Evolutionary conservation across 2,113 vertebrate species (phyloP), one percentile per base, ranked within the genome.

Genomic region (Patagioenas fasciata): DNA sequence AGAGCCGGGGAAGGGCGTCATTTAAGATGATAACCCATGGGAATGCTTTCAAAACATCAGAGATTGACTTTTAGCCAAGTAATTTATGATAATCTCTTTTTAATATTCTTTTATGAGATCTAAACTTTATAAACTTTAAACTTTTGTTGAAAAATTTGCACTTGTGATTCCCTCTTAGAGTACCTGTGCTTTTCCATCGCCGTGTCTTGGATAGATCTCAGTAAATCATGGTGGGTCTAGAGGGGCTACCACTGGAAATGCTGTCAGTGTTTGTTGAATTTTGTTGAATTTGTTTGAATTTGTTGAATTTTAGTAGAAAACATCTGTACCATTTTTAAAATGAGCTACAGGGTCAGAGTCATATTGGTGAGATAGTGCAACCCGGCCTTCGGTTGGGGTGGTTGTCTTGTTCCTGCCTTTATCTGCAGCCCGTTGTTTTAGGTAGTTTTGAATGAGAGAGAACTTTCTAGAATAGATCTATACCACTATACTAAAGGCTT

Each of bases 21-120:
- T 40, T 34, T 28, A 24, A 13, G 53, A 34, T 4, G n/a, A 1
- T 2, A 58, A 28, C 15, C 36, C 34, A n/a, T 0, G 1, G 17
- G 12, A 64, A 64, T 32, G 9, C 34, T 78, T 65, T 70, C 50
- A 20, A 34, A 73, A 31, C 20, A 53, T 26, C 72, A 21, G 10
- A 67, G 36, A 44, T 1, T 0, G 0, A 47, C 14, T 70, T 72
- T 72, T 72, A 18, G 23, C 2, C 1, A 72, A 64, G 3, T 18
- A 24, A 26, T 28, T 11, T 7, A 12, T 21, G 20, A 10, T 12
- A 9, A 61, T 73, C 89, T 67, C 1, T n/a, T 82, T 53, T 64
- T 40, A 10, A 19, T 2, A 4, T 70, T 87, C 50, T 18, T 54
- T 18, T 65, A 0, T 28, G 20, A 11, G 1, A 25, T 13, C 29